A percentile compares a stretch with the other conserved stretches of the same genome.
phyloP scores from a whole-genome alignment of 2,888 invertebrate genomes.

The Epinotia demarniana region DNA sequence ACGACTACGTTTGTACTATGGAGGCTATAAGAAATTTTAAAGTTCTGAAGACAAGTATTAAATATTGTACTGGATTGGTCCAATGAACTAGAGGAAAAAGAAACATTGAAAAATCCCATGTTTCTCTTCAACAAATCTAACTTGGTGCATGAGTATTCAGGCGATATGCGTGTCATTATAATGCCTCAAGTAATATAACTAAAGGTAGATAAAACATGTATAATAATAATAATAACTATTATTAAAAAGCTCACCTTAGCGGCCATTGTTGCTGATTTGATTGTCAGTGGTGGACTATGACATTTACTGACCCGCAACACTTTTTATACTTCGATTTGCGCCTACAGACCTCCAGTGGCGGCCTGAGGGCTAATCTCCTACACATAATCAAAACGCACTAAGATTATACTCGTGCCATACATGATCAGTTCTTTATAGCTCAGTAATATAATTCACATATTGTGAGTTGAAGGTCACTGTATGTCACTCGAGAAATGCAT shows the following conservation, averaged over 20 bases:
- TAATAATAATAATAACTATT: not conserved
- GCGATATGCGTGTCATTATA: too few relatives aligned
- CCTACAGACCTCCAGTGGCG: slow-evolving; percentile 49
- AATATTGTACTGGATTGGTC: too few relatives aligned
- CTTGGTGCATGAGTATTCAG: too few relatives aligned
- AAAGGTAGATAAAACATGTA: not conserved
- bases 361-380: slow-evolving; percentile 33
- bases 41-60: too few relatives aligned
- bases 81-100: too few relatives aligned
- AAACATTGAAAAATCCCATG: too few relatives aligned
- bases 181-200: too few relatives aligned
- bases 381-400: slow-evolving; percentile 51
- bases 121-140: too few relatives aligned
- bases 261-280: slow-evolving; percentile 70
- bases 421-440: not conserved
- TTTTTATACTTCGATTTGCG: slow-evolving; percentile 68
- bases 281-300: slow-evolving; percentile 65
- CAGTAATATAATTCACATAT: slow-evolving; percentile 46
- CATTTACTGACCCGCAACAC: slow-evolving; percentile 55
- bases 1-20: too few relatives aligned
- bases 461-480: slow-evolving; percentile 61
- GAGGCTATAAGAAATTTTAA: too few relatives aligned
- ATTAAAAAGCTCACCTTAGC: slow-evolving; percentile 62
- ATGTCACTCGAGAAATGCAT: slow-evolving; percentile 44
- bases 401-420: slow-evolving; percentile 48